These are phyloP conservation scores for Papilio polyxenes DNA, from an alignment of 1,140 invertebrate genomes.

Conservation along the genomic window DNA sequence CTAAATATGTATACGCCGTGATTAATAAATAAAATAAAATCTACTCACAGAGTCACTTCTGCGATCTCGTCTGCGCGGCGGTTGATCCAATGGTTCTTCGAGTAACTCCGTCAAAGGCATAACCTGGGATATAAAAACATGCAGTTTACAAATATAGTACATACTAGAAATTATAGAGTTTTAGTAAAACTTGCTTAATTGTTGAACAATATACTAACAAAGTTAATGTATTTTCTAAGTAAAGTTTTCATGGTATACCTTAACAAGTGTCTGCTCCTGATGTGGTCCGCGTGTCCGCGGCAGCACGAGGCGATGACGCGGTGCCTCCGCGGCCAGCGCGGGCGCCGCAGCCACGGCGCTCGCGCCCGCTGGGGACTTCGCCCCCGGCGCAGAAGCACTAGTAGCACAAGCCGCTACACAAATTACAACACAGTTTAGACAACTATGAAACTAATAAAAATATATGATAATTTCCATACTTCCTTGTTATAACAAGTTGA, in stretches of 20 bases:
- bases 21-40: constrained; percentile 18
- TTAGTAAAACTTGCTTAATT: no score
- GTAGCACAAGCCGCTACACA: constrained; percentile 31
- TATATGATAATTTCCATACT: background rate
- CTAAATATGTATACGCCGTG: background rate
- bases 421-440: background rate
- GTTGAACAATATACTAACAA: no score
- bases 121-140: constrained; percentile 54
- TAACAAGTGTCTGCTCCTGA: constrained; percentile 74
- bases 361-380: constrained; percentile 40
- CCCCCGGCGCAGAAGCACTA: constrained; percentile 38
- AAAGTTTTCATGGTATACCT: constrained; percentile 51
- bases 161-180: background rate
- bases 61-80: constrained; percentile 69
- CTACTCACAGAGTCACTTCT: constrained; percentile 66
- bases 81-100: constrained; percentile 72
- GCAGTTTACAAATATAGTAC: background rate
- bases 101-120: constrained; percentile 74
- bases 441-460: background rate
- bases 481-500: background rate
- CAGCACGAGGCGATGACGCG: constrained; percentile 58
- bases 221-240: background rate
- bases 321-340: constrained; percentile 40
- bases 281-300: constrained; percentile 54
- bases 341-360: constrained; percentile 39